Evolutionary conservation across 2,888 invertebrate species (phyloP).

Genomic region (Pemphredon lugubris): DNA sequence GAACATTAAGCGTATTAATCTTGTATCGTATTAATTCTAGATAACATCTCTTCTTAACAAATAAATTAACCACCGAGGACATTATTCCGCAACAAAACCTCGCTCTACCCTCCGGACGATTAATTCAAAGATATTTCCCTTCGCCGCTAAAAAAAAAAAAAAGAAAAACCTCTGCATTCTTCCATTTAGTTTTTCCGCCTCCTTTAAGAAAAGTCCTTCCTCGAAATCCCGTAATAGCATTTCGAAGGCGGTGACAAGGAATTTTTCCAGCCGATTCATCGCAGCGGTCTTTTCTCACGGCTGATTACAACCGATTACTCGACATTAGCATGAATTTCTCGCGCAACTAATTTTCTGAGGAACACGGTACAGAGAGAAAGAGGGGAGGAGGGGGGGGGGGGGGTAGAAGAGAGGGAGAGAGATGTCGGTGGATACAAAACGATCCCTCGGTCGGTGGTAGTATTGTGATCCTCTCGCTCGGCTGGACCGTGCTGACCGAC

Average conservation of each 20-base stretch:
- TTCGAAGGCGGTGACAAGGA: constrained; percentile 3
- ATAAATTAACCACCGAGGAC: too few species aligned
- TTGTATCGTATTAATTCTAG: too few species aligned
- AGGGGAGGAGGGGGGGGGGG: constrained; percentile 18
- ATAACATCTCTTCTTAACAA: too few species aligned
- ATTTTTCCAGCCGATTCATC: constrained; percentile 57
- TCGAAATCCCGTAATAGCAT: not conserved
- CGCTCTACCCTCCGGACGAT: too few species aligned
- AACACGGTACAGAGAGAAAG: not conserved
- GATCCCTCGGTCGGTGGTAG: constrained; percentile 48
- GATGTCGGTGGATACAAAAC: constrained; percentile 29
- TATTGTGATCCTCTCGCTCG: constrained; percentile 71
- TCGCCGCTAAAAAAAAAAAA: too few species aligned
- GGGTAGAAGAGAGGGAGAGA: not conserved
- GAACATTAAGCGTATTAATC: too few species aligned
- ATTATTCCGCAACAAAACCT: too few species aligned
- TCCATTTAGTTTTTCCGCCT: not conserved
- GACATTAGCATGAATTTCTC: constrained; percentile 70
- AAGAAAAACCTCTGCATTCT: too few species aligned
- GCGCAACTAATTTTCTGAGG: constrained; percentile 68
- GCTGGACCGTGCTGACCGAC: constrained; percentile 75
- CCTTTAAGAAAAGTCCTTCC: not conserved
- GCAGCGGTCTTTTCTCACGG: constrained; percentile 57
- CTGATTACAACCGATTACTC: constrained; percentile 54
- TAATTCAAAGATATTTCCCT: too few species aligned